These are phyloP conservation scores for Manis crassicaudata DNA, from an alignment of 2,797 vertebrate species.

Conservation along the genomic window DNA sequence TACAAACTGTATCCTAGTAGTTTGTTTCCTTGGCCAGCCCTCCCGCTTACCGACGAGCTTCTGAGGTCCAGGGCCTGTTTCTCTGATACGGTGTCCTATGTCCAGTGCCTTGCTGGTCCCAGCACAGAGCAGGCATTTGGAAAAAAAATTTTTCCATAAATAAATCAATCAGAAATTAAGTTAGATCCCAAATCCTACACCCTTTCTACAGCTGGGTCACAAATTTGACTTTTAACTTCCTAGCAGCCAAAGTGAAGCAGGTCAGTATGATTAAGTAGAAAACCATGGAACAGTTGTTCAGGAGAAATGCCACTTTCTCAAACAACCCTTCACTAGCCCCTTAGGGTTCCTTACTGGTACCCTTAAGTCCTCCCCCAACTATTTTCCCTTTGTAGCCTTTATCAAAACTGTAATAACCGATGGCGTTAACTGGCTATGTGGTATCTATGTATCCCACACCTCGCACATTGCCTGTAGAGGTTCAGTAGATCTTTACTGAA, in stretches of 20 bases:
- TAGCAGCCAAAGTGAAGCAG: neutral
- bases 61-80: neutral
- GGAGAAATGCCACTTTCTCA: neutral
- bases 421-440: neutral
- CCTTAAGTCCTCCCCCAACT: neutral
- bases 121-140: neutral
- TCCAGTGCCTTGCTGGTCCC: neutral
- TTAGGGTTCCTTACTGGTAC: neutral
- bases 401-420: neutral
- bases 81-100: neutral
- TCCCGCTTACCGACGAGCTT: neutral
- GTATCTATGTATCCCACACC: neutral
- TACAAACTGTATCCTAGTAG: neutral
- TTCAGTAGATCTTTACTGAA: neutral
- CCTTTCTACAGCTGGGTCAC: neutral
- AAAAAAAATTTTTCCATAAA: constrained; percentile 14
- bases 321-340: neutral
- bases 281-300: neutral
- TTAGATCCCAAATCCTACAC: neutral
- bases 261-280: neutral
- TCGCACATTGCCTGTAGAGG: neutral
- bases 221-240: constrained; percentile 35
- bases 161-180: constrained; percentile 44
- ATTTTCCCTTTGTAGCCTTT: constrained; percentile 10
- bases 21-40: neutral